Conservation (phyloP, 1,140 invertebrate species). For the Camponotus floridanus region DNA sequence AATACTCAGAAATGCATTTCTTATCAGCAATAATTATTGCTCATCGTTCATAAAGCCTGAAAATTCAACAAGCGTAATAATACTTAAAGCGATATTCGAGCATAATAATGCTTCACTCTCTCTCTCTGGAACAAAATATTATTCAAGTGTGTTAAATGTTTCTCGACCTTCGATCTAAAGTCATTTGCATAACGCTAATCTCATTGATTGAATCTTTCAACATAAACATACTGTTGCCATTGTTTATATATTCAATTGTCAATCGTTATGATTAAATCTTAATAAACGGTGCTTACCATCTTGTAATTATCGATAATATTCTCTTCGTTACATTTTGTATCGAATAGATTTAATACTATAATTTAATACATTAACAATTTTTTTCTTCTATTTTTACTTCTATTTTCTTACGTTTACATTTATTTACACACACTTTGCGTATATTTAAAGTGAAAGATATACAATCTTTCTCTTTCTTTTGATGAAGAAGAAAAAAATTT, state of each 20-base stretch:
- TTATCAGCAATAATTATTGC: constrained; percentile 25
- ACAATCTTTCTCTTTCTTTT: no score
- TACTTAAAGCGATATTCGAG: background rate
- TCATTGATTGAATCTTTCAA: background rate
- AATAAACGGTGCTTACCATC: background rate
- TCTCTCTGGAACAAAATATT: background rate
- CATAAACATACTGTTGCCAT: background rate
- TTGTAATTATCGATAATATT: background rate
- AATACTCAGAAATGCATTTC: background rate
- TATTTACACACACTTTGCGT: background rate
- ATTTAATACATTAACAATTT: background rate
- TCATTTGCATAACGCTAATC: constrained; percentile 35
- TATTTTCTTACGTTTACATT: background rate
- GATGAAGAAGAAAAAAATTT: background rate
- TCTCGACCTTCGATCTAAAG: constrained; percentile 11
- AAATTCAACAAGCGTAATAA: constrained; percentile 22
- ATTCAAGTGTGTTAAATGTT: background rate
- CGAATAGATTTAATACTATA: background rate
- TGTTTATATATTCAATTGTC: background rate
- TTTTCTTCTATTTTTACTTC: background rate
- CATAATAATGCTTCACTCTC: no score
- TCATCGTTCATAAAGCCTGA: constrained; percentile 6
- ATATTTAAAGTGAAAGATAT: background rate
- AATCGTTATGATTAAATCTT: background rate
- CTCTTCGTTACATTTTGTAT: background rate